These are phyloP conservation scores for Carapus acus DNA, from an alignment of 2,797 vertebrate genomes.

Conservation along the genomic window DNA sequence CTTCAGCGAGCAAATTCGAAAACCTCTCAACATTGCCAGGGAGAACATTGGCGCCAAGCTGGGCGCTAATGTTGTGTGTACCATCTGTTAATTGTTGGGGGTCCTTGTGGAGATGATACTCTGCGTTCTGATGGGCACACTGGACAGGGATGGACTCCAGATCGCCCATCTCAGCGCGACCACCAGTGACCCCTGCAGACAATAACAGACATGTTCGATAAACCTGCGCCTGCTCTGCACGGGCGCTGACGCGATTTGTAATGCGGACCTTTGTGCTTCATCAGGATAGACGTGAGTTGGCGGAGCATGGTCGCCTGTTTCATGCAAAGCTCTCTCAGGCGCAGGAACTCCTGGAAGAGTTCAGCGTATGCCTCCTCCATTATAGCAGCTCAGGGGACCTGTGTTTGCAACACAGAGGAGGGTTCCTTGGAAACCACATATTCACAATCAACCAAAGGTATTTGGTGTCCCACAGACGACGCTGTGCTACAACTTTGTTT, in stretches of 20 bases:
- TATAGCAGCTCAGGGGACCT: constrained; percentile 25
- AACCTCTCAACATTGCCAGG: background rate
- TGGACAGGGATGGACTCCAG: constrained; percentile 59
- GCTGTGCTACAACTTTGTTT: no score
- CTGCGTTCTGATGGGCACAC: constrained; percentile 47
- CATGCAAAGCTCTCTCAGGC: constrained; percentile 72
- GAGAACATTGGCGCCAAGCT: background rate
- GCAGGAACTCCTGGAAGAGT: constrained; percentile 73
- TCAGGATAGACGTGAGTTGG: constrained; percentile 63
- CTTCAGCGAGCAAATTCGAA: constrained; percentile 39
- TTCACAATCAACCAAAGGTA: no score
- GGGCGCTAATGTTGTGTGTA: constrained; percentile 11
- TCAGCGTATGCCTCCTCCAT: constrained; percentile 77
- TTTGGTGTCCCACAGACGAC: no score
- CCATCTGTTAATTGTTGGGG: constrained; percentile 10
- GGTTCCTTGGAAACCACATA: no score
- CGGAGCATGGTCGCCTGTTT: constrained; percentile 76
- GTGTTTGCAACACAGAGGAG: background rate
- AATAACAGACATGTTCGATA: background rate
- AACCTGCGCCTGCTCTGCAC: background rate
- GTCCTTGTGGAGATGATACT: constrained; percentile 16
- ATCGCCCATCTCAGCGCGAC: constrained; percentile 31
- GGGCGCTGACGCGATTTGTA: background rate
- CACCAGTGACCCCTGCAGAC: constrained; percentile 36
- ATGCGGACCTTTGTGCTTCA: constrained; percentile 60